A percentile compares a stretch with the other conserved stretches of the same genome.
phyloP scores from a whole-genome alignment of 2,113 vertebrate species.

The Gasterosteus nipponicus region DNA sequence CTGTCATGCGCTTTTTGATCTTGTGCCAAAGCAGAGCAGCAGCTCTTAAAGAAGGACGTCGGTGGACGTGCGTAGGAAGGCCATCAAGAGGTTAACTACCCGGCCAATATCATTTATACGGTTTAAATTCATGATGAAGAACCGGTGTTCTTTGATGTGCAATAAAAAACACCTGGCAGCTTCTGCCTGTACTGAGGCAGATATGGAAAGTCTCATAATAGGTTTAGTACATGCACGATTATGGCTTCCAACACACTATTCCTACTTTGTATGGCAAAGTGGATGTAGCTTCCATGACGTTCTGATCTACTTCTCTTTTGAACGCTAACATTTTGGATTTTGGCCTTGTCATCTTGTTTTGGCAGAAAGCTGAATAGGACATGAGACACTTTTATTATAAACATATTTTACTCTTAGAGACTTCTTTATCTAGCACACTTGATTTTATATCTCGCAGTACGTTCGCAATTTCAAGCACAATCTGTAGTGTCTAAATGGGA shows the following conservation, averaged over 20 bases:
- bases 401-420: too few species aligned
- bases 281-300: background rate
- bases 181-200: conserved; percentile 12
- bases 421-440: too few species aligned
- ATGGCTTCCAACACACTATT: background rate
- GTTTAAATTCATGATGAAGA: conserved; percentile 53
- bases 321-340: background rate
- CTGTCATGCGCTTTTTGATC: conserved; percentile 51
- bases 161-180: conserved; percentile 72
- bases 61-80: conserved; percentile 26
- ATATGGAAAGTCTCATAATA: background rate
- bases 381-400: background rate
- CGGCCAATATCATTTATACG: conserved; percentile 50
- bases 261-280: background rate
- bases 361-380: background rate
- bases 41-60: conserved; percentile 9
- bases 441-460: too few species aligned
- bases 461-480: background rate
- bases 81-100: conserved; percentile 48
- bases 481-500: background rate
- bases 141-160: conserved; percentile 46
- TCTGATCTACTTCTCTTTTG: background rate
- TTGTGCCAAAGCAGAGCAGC: conserved; percentile 35
- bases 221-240: background rate
- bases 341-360: background rate